Conservation (phyloP, 2,113 vertebrate species). For the Pterocles burchelli region DNA sequence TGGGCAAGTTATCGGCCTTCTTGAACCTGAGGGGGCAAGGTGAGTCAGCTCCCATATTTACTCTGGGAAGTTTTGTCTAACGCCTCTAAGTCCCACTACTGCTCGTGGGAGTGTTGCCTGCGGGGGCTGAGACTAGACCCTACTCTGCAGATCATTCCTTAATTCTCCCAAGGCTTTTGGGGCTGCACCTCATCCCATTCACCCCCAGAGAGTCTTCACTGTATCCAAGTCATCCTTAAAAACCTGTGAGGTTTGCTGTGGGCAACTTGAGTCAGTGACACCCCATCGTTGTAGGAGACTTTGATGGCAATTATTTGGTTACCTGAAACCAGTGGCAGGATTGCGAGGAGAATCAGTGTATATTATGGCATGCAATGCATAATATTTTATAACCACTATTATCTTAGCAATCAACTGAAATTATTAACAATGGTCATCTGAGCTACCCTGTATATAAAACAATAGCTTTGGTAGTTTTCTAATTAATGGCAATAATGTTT, state of each 20-base stretch:
- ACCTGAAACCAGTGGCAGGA: background rate
- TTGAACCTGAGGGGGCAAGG: background rate
- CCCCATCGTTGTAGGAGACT: background rate
- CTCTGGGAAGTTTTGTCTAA: background rate
- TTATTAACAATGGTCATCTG: constrained; percentile 1
- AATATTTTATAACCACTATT: background rate
- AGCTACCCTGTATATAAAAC: background rate
- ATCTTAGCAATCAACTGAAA: background rate
- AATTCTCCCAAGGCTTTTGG: background rate
- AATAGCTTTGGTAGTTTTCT: background rate
- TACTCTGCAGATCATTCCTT: background rate
- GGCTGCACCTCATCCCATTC: background rate
- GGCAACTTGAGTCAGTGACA: background rate
- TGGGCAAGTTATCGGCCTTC: background rate
- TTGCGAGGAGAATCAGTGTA: background rate
- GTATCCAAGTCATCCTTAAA: background rate
- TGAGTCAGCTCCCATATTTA: background rate
- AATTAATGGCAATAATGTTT: background rate
- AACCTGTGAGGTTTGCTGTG: background rate
- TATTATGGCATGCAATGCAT: background rate
- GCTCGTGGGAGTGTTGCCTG: background rate
- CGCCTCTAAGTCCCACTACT: rapidly evolving
- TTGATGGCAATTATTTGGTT: background rate
- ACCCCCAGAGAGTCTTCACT: background rate
- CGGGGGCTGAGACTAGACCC: background rate